Evolutionary conservation across 2,113 vertebrate species (phyloP), one percentile per base, ranked within the genome.

Genomic region (Clarias macrocephalus): DNA sequence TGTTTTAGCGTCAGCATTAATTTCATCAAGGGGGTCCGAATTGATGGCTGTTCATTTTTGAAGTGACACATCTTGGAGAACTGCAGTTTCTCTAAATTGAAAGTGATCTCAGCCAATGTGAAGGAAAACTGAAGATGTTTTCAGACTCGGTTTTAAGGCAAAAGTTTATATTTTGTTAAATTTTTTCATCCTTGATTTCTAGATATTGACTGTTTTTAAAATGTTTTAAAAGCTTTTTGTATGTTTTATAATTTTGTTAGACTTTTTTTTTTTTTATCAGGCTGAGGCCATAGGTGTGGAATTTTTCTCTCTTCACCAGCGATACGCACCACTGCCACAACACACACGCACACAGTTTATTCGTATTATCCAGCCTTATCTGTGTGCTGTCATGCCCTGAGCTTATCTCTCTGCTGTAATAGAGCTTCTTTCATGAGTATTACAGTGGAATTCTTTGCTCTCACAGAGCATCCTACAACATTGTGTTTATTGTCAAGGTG

Each of bases 1-100:
- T 63, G 86, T 56, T 68, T 85, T 37, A 73, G 82, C 80, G 82
- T 90, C 86, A 80, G 48, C 18, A 57, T 28, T 62, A 80, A 89
- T 91, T 85, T 81, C 62, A 19, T 23, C 19, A n/a, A 73, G 30
- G 19, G 33, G 30, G 75, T n/a, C n/a, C 54, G 87, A 82, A 85
- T 76, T 54, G n/a, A 70, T 52, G 37, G 88, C 8, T 0, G 10
- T 84, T 18, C 16, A 12, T 28, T 54, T 88, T 84, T 19, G 19
- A 80, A 65, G 73, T 5, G 59, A 85, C 5, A 85, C 5, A 42
- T 30, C 77, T 28, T 21, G 77, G 77, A 52, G 77, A 54, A 28
- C 23, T 54, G 75, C 33, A 16, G 8, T 73, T 73, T 42, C 70
- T 42, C 18, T 2, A 77, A 75, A 42, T 23, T 2, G 7, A 82